Conservation (phyloP, 2,797 vertebrate genomes). For the Botia almorhae region DNA sequence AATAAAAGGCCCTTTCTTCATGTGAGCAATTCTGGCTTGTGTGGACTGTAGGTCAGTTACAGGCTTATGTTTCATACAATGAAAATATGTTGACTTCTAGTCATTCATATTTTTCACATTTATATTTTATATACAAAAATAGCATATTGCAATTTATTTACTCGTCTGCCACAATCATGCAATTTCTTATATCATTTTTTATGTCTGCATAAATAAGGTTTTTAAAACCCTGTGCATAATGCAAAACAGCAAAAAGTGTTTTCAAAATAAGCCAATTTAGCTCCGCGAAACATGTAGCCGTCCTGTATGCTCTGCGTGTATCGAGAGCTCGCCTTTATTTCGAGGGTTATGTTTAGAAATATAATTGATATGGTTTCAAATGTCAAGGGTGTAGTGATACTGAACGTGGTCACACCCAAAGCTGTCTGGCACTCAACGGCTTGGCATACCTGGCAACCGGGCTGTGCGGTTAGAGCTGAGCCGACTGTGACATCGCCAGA, state of each 20-base stretch:
- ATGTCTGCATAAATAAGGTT: background rate
- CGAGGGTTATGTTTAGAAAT: slow-evolving; percentile 39
- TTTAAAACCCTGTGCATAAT: background rate
- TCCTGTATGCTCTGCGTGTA: background rate
- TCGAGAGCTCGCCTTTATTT: slow-evolving; percentile 25
- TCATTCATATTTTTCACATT: too few species aligned
- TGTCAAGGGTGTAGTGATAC: slow-evolving; percentile 38
- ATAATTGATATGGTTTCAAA: slow-evolving; percentile 40
- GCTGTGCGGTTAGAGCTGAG: background rate
- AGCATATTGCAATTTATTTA: background rate
- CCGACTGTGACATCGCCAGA: slow-evolving; percentile 23
- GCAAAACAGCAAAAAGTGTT: background rate
- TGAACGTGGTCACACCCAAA: slow-evolving; percentile 19
- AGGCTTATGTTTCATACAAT: too few species aligned
- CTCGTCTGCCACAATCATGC: background rate
- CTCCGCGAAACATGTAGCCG: background rate
- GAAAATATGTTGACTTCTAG: too few species aligned
- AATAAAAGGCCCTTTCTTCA: background rate
- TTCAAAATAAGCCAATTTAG: background rate
- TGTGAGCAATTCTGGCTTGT: too few species aligned
- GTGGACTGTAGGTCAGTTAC: too few species aligned
- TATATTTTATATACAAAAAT: too few species aligned
- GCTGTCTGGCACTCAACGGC: slow-evolving; percentile 1
- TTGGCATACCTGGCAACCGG: slow-evolving; percentile 10
- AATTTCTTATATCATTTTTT: background rate